Evolutionary conservation across 2,797 vertebrate species (phyloP).

Genomic region (Parauchenoglanis ngamensis): DNA sequence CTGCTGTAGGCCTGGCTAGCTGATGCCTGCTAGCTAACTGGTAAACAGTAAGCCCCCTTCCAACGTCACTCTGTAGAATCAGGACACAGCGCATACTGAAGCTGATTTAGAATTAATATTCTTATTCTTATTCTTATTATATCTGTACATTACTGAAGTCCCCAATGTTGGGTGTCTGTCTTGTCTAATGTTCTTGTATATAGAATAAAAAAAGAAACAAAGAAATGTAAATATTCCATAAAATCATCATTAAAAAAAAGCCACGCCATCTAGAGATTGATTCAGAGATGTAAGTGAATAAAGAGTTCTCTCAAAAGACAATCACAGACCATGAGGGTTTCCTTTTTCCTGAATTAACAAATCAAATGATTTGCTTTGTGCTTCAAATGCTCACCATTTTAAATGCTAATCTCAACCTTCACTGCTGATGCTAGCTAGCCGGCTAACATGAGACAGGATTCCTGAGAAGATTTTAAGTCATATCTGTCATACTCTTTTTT

Average conservation of each 20-base stretch:
- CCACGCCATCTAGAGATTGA: conserved; percentile 24
- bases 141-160: conserved; percentile 17
- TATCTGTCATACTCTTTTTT: too few species aligned
- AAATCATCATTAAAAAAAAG: conserved; percentile 1
- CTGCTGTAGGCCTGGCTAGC: neutral
- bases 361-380: too few species aligned
- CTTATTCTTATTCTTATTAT: neutral
- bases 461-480: neutral
- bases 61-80: neutral
- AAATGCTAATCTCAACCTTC: neutral
- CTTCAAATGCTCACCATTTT: too few species aligned
- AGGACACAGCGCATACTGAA: neutral
- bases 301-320: conserved; percentile 42
- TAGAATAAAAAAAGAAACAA: conserved; percentile 8
- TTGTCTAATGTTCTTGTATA: conserved; percentile 49
- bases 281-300: conserved; percentile 47
- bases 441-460: neutral
- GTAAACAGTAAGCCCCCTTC: too few species aligned
- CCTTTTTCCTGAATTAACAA: neutral
- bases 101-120: neutral
- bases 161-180: conserved; percentile 45
- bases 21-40: neutral
- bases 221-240: conserved; percentile 52
- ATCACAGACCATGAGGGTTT: neutral
- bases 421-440: neutral